phyloP scores from a whole-genome alignment of 2,113 vertebrate species.

The Melanerpes aurifrons region DNA sequence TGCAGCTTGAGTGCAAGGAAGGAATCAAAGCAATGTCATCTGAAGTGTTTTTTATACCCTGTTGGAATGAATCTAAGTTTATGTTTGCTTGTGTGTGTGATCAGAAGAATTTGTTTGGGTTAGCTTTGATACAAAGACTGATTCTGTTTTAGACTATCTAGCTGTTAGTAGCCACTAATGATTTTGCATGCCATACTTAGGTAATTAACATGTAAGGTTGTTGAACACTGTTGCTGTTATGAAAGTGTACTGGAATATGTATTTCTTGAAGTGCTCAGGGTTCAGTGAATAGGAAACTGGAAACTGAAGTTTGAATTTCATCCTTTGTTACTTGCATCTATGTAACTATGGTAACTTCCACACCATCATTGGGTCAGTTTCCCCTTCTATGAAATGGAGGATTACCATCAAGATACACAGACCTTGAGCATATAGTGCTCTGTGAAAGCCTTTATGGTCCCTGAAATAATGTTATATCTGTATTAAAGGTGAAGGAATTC shows the following conservation, averaged over 20 bases:
- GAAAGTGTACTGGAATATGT: neutral
- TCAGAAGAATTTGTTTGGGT: neutral
- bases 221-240: neutral
- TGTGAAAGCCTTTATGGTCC: neutral
- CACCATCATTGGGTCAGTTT: neutral
- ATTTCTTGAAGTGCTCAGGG: neutral
- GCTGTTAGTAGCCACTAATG: neutral
- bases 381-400: neutral
- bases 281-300: neutral
- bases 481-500: neutral
- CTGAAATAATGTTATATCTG: neutral
- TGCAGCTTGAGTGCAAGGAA: neutral
- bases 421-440: accelerated
- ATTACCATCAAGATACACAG: accelerated
- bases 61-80: neutral
- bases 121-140: neutral
- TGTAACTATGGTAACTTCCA: neutral
- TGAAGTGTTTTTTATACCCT: neutral
- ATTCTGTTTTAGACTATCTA: neutral
- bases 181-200: neutral
- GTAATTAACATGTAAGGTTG: neutral
- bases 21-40: neutral
- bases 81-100: neutral
- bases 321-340: conserved; percentile 4
- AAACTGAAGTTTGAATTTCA: conserved; percentile 16